These are phyloP conservation scores for Eptesicus fuscus DNA, from an alignment of 2,113 vertebrate genomes.

Conservation along the genomic window DNA sequence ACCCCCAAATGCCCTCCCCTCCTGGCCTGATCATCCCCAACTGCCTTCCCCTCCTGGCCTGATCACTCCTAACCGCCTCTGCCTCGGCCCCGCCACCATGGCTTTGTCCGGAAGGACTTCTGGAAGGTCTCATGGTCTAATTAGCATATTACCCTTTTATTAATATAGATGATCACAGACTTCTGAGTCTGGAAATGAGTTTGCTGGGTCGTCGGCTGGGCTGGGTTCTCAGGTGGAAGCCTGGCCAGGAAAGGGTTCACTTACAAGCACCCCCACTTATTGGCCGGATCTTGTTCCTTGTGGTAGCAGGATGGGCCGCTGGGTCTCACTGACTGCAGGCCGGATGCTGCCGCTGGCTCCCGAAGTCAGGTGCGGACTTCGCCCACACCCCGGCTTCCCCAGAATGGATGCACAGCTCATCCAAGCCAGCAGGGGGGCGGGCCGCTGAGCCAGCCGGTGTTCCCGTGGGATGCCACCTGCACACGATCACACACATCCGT, in stretches of 20 bases:
- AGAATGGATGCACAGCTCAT: not conserved
- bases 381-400: not conserved
- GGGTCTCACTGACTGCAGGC: not conserved
- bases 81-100: no score
- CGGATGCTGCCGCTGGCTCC: not conserved
- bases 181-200: not conserved
- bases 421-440: not conserved
- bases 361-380: no score
- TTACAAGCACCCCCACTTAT: not conserved
- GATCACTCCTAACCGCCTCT: no score
- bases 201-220: not conserved
- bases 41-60: no score
- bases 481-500: fast-evolving
- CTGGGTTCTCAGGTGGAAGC: not conserved
- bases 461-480: not conserved
- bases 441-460: not conserved
- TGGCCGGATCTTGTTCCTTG: not conserved
- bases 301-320: not conserved
- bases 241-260: not conserved
- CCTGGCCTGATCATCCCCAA: no score
- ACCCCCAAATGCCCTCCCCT: no score
- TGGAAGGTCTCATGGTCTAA: no score
- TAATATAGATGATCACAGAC: not conserved
- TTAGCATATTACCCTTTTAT: no score
- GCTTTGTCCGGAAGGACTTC: no score